These are phyloP conservation scores for Charaxes varanes DNA, from an alignment of 1,140 invertebrate genomes.

Conservation along the genomic window DNA sequence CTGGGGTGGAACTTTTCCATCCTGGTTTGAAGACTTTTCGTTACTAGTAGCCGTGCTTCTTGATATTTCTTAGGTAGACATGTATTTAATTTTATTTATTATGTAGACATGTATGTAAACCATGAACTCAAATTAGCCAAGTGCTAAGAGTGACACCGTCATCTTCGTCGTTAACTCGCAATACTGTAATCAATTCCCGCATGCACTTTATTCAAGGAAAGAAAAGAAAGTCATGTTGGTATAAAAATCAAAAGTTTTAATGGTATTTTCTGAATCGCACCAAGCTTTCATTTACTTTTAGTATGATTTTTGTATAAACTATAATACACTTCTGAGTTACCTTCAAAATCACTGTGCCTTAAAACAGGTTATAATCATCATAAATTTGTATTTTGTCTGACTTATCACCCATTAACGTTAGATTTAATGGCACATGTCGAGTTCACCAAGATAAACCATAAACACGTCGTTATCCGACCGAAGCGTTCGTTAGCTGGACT, in stretches of 20 bases:
- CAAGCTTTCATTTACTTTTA: constrained; percentile 74
- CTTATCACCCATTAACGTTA: constrained; percentile 42
- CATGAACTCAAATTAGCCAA: too few species aligned
- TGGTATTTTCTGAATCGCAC: constrained; percentile 74
- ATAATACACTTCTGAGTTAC: constrained; percentile 62
- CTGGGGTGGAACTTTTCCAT: too few species aligned
- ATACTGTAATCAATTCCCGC: too few species aligned
- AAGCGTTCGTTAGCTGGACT: constrained; percentile 28
- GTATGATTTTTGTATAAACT: constrained; percentile 70
- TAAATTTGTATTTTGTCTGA: constrained; percentile 67
- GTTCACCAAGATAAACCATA: constrained; percentile 29
- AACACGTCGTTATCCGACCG: constrained; percentile 20
- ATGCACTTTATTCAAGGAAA: constrained; percentile 11
- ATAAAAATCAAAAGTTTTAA: constrained; percentile 75
- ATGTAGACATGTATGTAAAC: too few species aligned
- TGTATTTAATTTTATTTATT: too few species aligned
- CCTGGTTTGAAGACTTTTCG: too few species aligned
- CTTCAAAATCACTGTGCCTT: constrained; percentile 54
- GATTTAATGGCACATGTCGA: constrained; percentile 52
- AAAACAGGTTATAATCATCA: constrained; percentile 48
- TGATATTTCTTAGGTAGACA: too few species aligned
- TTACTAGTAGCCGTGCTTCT: too few species aligned
- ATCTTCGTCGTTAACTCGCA: too few species aligned
- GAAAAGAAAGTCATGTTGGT: constrained; percentile 61
- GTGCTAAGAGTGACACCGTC: too few species aligned